Evolutionary conservation across 1,140 invertebrate genomes (phyloP), one percentile per base, ranked within the genome.

Genomic region (Leptinotarsa undecemlineata): DNA sequence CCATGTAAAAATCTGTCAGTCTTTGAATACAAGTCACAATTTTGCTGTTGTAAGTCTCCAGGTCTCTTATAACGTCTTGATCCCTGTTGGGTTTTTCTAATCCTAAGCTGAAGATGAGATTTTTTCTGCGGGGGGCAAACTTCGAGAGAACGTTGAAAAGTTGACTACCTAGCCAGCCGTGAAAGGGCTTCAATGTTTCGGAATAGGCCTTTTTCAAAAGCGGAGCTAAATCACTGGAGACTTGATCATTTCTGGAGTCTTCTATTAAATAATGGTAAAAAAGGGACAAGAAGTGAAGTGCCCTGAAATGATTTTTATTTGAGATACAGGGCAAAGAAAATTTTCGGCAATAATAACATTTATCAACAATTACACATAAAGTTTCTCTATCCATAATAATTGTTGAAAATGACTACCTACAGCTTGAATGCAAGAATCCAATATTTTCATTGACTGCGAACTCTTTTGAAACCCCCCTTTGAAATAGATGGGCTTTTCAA

Each of bases 151-250:
- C 91, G 74, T 82, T 82, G 84, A 92, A 92, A 17, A 92, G 81
- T 84, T 91, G 88, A 80, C 90, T 89, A 14, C 89, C 88, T 80
- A 91, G 85, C 90, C 90, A 92, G 68, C 88, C 89, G 78, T 93
- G 91, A 82, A 90, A 90, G 48, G 86, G 86, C 81, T 90, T 89
- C 57, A 93, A 82, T 72, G 89, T 87, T 72, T 89, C 87, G 77
- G 89, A 86, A 82, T 93, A 93, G 20, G 91, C 88, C 66, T 86
- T 84, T 77, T 86, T 87, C 26, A 91, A 83, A 77, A 88, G 87
- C 20, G 86, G 86, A 62, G 86, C 85, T 74, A 92, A 85, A 82
- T 89, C 87, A 79, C 89, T 88, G 4, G 84, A 83, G 19, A 82
- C 74, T 73, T 87, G 83, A 67, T 83, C 84, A 26, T 85, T 77